Evolutionary conservation across 92 coral and sea anemone species (phyloP), one percentile per base, ranked within the genome.

Genomic region (Plumapathes pennacea): DNA sequence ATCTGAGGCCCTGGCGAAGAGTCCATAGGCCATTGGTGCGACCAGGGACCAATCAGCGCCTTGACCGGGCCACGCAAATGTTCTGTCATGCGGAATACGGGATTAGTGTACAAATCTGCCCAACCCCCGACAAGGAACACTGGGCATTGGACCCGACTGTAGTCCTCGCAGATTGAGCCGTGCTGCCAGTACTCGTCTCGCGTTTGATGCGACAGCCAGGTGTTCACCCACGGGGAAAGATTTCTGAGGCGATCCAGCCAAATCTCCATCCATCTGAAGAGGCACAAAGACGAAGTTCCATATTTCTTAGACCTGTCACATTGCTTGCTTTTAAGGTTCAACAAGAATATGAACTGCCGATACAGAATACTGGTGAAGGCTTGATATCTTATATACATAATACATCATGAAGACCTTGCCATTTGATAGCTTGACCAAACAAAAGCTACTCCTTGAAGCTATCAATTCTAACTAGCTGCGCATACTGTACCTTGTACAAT

Each of bases 111-210:
- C 27, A 73, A 28, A 25, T 86, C 95, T 7, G 73, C 44, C 76
- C 88, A 86, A 25, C 95, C 95, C 0, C 95, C 95, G 15, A 86
- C 65, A 13, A 82, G 75, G 14, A 75, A 75, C 39, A 86, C 77
- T 1, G 82, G 89, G 13, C 95, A 81, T 32, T 40, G 39, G 52
- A 86, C 43, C 31, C 54, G 60, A 52, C 77, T 6, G 58, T 74
- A 81, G 59, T 86, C 79, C 46, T 81, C 95, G 29, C 85, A 50
- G 9, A 86, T 57, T 13, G 95, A 86, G 5, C 69, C 95, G 26
- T 86, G 89, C 49, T 76, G 74, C 95, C 95, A 86, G 76, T 76
- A 86, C 1, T 72, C 60, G 29, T 86, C 89, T n/a, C 85, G 84
- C 22, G 82, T 43, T 67, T 76, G 89, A 33, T 86, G 89, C 30